Evolutionary conservation across 2,888 invertebrate genomes (phyloP).

Genomic region (Arenicola marina): DNA sequence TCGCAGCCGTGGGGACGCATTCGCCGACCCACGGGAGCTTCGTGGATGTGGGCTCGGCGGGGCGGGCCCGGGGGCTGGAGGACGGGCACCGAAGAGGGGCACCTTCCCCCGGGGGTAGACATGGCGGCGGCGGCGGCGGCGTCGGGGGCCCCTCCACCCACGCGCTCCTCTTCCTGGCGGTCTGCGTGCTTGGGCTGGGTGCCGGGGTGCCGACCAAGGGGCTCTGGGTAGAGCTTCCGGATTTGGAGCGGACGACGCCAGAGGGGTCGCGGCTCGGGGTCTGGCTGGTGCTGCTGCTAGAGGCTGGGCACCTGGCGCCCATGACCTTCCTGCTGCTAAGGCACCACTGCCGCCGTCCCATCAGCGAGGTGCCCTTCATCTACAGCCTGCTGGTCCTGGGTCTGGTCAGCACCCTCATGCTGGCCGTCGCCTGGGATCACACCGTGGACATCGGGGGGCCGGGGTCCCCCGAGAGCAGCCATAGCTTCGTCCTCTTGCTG

Average conservation of each 20-base stretch:
- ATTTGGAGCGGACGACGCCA: constrained; percentile 13
- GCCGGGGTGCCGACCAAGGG: constrained; percentile 17
- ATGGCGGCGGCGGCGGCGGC: neutral
- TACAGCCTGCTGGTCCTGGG: constrained; percentile 18
- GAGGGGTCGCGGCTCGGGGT: constrained; percentile 18
- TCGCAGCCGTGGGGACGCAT: neutral
- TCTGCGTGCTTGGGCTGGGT: constrained; percentile 15
- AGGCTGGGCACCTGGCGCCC: constrained; percentile 18
- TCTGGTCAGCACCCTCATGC: constrained; percentile 10
- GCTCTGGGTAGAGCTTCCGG: constrained; percentile 29
- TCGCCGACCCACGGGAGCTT: neutral
- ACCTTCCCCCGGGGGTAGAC: too few species aligned
- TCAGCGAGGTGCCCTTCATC: constrained; percentile 26
- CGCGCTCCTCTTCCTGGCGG: neutral
- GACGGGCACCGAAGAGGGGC: too few species aligned
- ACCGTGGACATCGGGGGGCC: constrained; percentile 1
- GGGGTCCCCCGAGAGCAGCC: neutral
- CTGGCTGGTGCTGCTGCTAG: constrained; percentile 21
- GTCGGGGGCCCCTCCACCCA: neutral
- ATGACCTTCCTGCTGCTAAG: constrained; percentile 19
- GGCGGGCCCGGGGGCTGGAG: too few species aligned
- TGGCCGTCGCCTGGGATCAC: constrained; percentile 24
- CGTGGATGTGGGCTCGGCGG: too few species aligned
- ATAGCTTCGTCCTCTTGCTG: constrained; percentile 26
- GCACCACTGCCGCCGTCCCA: constrained; percentile 5